Evolutionary conservation across 2,888 invertebrate species (phyloP), one percentile per base, ranked within the genome.

Genomic region (Limnephilus lunatus): DNA sequence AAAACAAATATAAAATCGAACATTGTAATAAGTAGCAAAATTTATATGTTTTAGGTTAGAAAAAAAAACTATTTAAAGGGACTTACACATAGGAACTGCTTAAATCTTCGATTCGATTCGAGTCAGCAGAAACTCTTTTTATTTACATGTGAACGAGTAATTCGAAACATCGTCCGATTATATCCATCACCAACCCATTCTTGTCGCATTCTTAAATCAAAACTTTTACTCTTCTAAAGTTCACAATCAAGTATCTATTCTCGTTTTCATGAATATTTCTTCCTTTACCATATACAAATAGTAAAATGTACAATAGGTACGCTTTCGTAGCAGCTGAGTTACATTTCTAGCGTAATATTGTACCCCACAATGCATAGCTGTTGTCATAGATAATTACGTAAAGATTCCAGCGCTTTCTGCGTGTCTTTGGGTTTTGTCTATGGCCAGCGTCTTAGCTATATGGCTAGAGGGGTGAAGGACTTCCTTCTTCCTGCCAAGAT

Each of bases 381-480:
- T 15, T 81, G n/a, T 7, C 31, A n/a, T 30, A 82, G 32, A 82
- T 82, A 30, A 82, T 15, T 31, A 32, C 30, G 1, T 25, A 25
- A 68, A 68, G 68, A 68, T 25, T 48, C 30, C 86, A 35, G 86
- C 86, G 86, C 86, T 44, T 44, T 68, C 2, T 9, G 30, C 48
- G 25, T 44, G 12, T 48, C 86, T 35, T 35, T 35, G 5, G n/a
- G 48, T 48, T n/a, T 86, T 86, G 86, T 19, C 86, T 44, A 44
- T 44, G 48, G 48, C 44, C 86, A 44, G 9, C 48, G 44, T 86
- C 86, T 86, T 86, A 35, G 83, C n/a, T 86, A 12, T n/a, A n/a
- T 68, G 68, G 25, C 68, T 68, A 9, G 68, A 25, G 68, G 68
- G 68, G 68, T n/a, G 19, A 19, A 53, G 3, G 19, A 15, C 25